Conservation (phyloP, 2,888 invertebrate species). For the Argyra leucocephala region DNA sequence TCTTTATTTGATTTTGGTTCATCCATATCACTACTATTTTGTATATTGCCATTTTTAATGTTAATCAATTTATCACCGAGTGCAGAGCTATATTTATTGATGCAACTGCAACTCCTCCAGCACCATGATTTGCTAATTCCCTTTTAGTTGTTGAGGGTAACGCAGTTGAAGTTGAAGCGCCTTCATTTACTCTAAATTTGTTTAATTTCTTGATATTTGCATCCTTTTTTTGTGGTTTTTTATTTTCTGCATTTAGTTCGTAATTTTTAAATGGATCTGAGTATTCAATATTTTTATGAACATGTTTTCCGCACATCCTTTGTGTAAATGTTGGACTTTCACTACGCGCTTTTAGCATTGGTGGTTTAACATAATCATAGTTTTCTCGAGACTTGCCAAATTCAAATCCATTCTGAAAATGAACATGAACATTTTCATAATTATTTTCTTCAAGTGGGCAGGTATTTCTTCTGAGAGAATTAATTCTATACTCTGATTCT, state of each 20-base stretch:
- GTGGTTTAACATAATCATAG: constrained; percentile 29
- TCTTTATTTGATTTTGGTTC: background rate
- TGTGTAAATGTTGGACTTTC: constrained; percentile 39
- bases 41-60: background rate
- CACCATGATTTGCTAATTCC: background rate
- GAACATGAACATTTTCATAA: constrained; percentile 42
- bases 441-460: constrained; percentile 41
- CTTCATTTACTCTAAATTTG: background rate
- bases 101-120: background rate
- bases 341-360: constrained; percentile 37
- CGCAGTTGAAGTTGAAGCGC: background rate
- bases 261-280: constrained; percentile 41
- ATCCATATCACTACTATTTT: background rate
- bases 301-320: constrained; percentile 25
- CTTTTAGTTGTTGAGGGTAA: background rate
- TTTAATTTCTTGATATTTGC: background rate
- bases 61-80: background rate
- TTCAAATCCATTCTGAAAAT: constrained; percentile 43
- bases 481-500: constrained; percentile 27
- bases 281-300: constrained; percentile 26
- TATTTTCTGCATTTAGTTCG: constrained; percentile 39
- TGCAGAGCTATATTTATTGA: background rate
- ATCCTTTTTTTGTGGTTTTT: constrained; percentile 32
- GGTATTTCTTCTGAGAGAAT: constrained; percentile 11
- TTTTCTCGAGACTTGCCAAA: constrained; percentile 40